A percentile compares a stretch with the other conserved stretches of the same genome.
These are phyloP conservation scores for Phragmatobia fuliginosa DNA, from an alignment of 2,888 invertebrate genomes.

Conservation along the genomic window DNA sequence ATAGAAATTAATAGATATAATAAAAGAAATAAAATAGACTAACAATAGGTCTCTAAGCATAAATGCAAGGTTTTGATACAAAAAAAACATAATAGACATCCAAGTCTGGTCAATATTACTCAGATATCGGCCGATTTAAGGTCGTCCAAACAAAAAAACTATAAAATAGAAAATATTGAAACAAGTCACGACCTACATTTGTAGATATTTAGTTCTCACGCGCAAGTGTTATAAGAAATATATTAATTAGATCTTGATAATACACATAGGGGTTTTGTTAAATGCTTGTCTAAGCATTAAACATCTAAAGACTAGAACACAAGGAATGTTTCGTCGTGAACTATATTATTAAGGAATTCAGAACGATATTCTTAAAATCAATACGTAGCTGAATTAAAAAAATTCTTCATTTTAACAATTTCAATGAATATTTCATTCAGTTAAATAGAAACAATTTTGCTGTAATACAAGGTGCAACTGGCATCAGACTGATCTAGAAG, in stretches of 20 bases:
- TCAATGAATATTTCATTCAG: too few relatives aligned
- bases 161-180: constrained; percentile 34
- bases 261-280: constrained; percentile 4
- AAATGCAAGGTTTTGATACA: constrained; percentile 4
- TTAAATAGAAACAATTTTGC: too few relatives aligned
- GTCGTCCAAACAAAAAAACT: constrained; percentile 33
- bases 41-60: neutral
- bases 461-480: too few relatives aligned
- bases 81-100: constrained; percentile 5
- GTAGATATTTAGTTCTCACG: constrained; percentile 41
- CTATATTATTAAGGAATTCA: too few relatives aligned
- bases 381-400: too few relatives aligned
- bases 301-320: neutral
- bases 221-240: constrained; percentile 45
- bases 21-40: neutral
- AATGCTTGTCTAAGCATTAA: neutral
- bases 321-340: neutral
- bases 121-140: constrained; percentile 37
- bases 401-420: too few relatives aligned
- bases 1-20: too few relatives aligned
- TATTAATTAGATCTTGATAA: constrained; percentile 50
- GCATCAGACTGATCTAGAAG: too few relatives aligned
- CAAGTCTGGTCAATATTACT: constrained; percentile 20
- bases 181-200: constrained; percentile 47
- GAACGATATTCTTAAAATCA: neutral